Base-by-base conservation (phyloP, 2,113 vertebrate genomes). In the Brevimyrus niger region DNA sequence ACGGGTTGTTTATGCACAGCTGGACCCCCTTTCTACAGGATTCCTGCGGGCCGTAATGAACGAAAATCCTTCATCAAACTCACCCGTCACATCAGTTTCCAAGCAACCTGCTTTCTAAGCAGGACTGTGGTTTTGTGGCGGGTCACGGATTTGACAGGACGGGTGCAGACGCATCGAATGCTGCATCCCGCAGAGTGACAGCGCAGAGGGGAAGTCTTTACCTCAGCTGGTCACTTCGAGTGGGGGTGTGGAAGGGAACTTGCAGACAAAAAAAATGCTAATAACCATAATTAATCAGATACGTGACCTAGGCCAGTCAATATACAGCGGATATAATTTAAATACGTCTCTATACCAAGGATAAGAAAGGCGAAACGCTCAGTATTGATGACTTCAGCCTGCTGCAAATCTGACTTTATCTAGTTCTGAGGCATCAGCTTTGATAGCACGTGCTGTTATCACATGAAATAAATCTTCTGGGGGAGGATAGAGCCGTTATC, bases 301-400 rank as follows among this genome's bases (percentile, higher is more conserved):
- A 6, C 17, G 4, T 76, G 35, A 76, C 35, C 73, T 76, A 38
- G 4, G 35, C 31, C 73, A 38, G 27, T 76, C 35, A 76, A 76
- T 76, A 76, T 38, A 38, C 73, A 38, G 73, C 73, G 19, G 73
- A 42, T 76, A 76, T 76, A 76, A 76, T 38, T 76, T 42, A 38
- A 76, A 76, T 38, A 19, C 1, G 17, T 35, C 31, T 38, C 73
- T 76, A 76, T 76, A 42, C 17, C 2, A 3, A 69, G 61, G 61
- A 76, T 38, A 42, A 35, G n/a, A 73, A 38, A 76, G 35, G 15
- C n/a, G 5, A 76, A 42, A 35, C 35, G 13, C 65, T 35, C 73
- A 76, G 35, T 76, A 76, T 76, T 76, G 73, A 76, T 76, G 73
- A 76, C 73, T 76, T 76, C 73, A 76, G 73, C 35, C 73, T 76